Conservation (phyloP, 1,140 invertebrate genomes). For the Drosophila ohnishii region DNA sequence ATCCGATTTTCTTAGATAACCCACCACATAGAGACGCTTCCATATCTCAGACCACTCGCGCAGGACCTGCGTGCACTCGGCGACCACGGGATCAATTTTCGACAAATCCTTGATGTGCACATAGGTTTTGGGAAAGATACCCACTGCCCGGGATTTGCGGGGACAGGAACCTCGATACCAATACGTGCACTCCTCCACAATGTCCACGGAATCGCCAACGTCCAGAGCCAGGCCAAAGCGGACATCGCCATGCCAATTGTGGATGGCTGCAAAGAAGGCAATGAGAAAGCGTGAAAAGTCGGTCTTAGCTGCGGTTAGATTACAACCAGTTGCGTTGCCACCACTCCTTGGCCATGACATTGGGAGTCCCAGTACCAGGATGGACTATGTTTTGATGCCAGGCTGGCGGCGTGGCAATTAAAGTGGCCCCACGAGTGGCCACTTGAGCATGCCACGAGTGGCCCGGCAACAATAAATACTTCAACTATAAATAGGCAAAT, state of each 20-base stretch:
- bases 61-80: slow-evolving; percentile 94
- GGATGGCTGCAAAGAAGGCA: slow-evolving; percentile 87
- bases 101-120: slow-evolving; percentile 89
- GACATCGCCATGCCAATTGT: slow-evolving; percentile 94
- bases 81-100: slow-evolving; percentile 94
- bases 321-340: slow-evolving; percentile 66
- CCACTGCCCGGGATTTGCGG: slow-evolving; percentile 90
- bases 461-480: slow-evolving; percentile 79
- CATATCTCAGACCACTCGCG: slow-evolving; percentile 96
- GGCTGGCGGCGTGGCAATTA: slow-evolving; percentile 59
- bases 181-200: slow-evolving; percentile 93
- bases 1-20: not conserved
- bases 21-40: slow-evolving; percentile 94
- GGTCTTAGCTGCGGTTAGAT: slow-evolving; percentile 14
- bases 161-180: slow-evolving; percentile 93
- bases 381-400: slow-evolving; percentile 21
- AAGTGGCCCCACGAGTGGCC: slow-evolving; percentile 68
- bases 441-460: slow-evolving; percentile 79
- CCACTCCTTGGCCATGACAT: slow-evolving; percentile 65
- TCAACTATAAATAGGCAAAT: slow-evolving; percentile 81
- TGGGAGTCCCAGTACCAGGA: slow-evolving; percentile 31
- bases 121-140: slow-evolving; percentile 92
- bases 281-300: slow-evolving; percentile 15
- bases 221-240: slow-evolving; percentile 91
- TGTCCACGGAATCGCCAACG: slow-evolving; percentile 95